These are phyloP conservation scores for Gymnarchus niloticus DNA, from an alignment of 2,113 vertebrate genomes.

Conservation along the genomic window DNA sequence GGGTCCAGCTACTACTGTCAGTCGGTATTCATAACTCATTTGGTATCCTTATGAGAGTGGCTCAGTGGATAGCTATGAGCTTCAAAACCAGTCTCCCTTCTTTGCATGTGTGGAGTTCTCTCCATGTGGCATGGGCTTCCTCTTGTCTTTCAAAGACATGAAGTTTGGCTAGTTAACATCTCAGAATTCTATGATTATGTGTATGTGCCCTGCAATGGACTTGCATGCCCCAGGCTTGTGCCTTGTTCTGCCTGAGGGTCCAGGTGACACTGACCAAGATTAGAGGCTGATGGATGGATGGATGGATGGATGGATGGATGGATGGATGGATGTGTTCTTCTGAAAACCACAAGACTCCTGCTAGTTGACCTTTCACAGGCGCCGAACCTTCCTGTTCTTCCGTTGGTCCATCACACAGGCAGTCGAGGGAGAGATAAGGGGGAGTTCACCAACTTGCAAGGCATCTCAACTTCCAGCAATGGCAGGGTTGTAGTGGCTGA, in stretches of 20 bases:
- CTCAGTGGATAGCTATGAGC: too few species aligned
- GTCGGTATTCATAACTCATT: neutral
- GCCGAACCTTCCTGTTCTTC: neutral
- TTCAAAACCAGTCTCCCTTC: neutral
- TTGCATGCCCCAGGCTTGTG: too few species aligned
- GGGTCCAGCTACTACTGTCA: conserved; percentile 24
- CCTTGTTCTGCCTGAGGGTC: too few species aligned
- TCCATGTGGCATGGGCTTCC: neutral
- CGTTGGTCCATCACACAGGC: conserved; percentile 55
- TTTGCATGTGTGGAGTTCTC: neutral
- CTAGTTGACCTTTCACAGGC: too few species aligned
- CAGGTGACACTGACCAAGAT: too few species aligned
- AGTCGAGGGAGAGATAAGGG: conserved; percentile 85
- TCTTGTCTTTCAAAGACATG: neutral
- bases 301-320: too few species aligned
- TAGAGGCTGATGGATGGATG: too few species aligned
- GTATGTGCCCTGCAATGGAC: too few species aligned
- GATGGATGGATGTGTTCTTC: too few species aligned
- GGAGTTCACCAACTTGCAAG: conserved; percentile 94
- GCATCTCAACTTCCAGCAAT: conserved; percentile 80
- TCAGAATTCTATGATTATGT: too few species aligned
- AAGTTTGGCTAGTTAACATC: too few species aligned
- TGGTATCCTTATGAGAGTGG: neutral
- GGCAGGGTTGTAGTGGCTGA: conserved; percentile 90
- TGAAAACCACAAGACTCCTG: too few species aligned